Evolutionary conservation across 2,888 invertebrate species (phyloP).

Genomic region (Sipunculus nudus): DNA sequence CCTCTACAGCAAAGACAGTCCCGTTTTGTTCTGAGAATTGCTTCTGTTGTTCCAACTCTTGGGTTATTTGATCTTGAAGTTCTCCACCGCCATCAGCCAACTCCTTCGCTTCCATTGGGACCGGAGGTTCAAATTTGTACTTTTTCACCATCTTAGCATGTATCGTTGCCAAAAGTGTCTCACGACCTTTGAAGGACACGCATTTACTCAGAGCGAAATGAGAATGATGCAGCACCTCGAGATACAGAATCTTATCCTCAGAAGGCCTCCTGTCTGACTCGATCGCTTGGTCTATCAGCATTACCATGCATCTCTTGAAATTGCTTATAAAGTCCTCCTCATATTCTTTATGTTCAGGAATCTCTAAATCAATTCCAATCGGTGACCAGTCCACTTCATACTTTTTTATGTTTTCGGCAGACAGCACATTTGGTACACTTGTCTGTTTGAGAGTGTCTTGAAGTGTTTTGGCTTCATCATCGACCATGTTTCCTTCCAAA

Average conservation of each 20-base stretch:
- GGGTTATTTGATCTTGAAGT: not conserved
- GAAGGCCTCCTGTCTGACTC: no score
- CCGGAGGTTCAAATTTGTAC: not conserved
- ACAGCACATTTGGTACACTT: conserved; percentile 36
- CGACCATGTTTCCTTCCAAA: conserved; percentile 24
- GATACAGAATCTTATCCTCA: conserved; percentile 2
- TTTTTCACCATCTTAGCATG: conserved; percentile 10
- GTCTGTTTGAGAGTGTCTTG: conserved; percentile 39
- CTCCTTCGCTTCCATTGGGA: conserved; percentile 4
- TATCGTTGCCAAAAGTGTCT: conserved; percentile 5
- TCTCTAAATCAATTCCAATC: conserved; percentile 30
- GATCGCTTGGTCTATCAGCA: no score
- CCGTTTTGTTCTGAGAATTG: no score
- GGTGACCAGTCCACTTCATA: conserved; percentile 44
- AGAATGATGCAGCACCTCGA: conserved; percentile 19
- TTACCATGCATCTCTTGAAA: not conserved
- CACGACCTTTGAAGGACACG: conserved; percentile 13
- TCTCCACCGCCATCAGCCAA: conserved; percentile 3
- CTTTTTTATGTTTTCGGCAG: conserved; percentile 32
- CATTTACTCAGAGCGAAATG: conserved; percentile 3
- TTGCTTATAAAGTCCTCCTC: not conserved
- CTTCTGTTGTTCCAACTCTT: no score
- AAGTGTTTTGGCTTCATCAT: conserved; percentile 43
- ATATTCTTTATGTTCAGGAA: conserved; percentile 12
- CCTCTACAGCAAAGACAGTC: no score